Base-by-base conservation (phyloP, 2,797 vertebrate species). In the Euphonia xanthogaster region DNA sequence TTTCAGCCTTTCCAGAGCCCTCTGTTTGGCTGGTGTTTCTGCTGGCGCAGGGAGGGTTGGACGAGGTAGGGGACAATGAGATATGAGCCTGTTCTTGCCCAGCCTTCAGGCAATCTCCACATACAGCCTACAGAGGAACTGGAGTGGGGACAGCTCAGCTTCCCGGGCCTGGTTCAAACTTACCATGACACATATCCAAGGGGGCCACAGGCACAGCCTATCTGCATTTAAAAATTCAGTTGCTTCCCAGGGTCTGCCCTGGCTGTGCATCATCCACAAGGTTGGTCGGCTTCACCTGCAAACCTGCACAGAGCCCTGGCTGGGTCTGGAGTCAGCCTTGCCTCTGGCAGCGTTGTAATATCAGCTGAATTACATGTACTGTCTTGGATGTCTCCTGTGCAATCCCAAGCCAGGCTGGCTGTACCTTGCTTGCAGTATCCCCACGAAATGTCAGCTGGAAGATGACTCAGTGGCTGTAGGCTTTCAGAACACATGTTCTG, bases 401-500 rank as follows among this genome's bases (percentile, higher is more conserved):
- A 82, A 68, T 76, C 40, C 35, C 50, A 54, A 90, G 24, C 77
- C 77, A 86, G 44, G 23, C 77, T 65, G 57, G 47, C 77, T 93
- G 60, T 63, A 63, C 53, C 35, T 92, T 3, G 1, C 47, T 93
- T 86, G 75, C 57, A 81, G 78, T 18, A 73, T 55, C 61, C 61
- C 47, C 65, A 14, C 27, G 8, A 91, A 96, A 86, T 75, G 61
- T 80, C 75, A 92, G 58, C 68, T 85, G 62, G 67, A 93, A 72
- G 53, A 44, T 70, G 89, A 94, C 81, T 91, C 4, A 28, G 57
- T 3, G 1, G 72, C 54, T 85, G 14, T 11, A 83, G 66, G 62
- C 35, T 94, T 72, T 91, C 62, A 74, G 75, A 94, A 89, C 91
- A 95, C 65, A 24, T 83, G 65, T 87, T 88, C 80, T 94, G 58